Evolutionary conservation across 1,140 invertebrate species (phyloP).

Genomic region (Rhizoglyphus robini): DNA sequence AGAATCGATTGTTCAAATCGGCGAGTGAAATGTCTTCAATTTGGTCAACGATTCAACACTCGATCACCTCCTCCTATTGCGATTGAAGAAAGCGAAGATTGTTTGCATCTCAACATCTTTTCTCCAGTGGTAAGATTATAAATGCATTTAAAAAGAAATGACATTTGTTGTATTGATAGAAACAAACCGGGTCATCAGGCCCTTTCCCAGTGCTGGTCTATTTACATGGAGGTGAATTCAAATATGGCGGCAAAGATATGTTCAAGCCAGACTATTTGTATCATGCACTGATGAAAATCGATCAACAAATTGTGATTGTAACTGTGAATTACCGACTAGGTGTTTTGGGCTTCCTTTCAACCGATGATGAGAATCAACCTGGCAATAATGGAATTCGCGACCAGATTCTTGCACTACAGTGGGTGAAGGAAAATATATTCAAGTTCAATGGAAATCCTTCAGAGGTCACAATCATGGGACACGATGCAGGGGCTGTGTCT

Average conservation of each 20-base stretch:
- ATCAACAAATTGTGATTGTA: conserved; percentile 54
- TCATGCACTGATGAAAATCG: not conserved
- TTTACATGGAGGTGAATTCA: conserved; percentile 23
- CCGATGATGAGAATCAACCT: conserved; percentile 67
- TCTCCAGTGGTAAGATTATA: conserved; percentile 18
- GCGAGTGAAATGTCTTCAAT: conserved; percentile 22
- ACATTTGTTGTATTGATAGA: no score
- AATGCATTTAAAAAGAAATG: no score
- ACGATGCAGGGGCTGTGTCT: conserved; percentile 84
- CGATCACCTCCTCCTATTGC: not conserved
- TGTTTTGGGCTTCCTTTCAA: conserved; percentile 53
- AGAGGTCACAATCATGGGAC: conserved; percentile 81
- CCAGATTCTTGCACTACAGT: conserved; percentile 77
- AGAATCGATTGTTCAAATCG: not conserved
- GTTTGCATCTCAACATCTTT: conserved; percentile 23
- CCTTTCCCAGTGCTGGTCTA: conserved; percentile 22
- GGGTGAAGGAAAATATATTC: conserved; percentile 83
- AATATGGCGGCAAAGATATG: conserved; percentile 22
- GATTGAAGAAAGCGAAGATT: conserved; percentile 22
- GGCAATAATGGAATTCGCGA: conserved; percentile 91
- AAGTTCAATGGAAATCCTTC: conserved; percentile 77
- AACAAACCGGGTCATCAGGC: not conserved
- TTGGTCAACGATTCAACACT: conserved; percentile 20
- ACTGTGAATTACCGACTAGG: conserved; percentile 50
- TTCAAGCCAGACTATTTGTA: conserved; percentile 34